A percentile compares a stretch with the other conserved stretches of the same genome.
Evolutionary conservation across 2,113 vertebrate genomes (phyloP).

Genomic region (Propithecus coquereli): DNA sequence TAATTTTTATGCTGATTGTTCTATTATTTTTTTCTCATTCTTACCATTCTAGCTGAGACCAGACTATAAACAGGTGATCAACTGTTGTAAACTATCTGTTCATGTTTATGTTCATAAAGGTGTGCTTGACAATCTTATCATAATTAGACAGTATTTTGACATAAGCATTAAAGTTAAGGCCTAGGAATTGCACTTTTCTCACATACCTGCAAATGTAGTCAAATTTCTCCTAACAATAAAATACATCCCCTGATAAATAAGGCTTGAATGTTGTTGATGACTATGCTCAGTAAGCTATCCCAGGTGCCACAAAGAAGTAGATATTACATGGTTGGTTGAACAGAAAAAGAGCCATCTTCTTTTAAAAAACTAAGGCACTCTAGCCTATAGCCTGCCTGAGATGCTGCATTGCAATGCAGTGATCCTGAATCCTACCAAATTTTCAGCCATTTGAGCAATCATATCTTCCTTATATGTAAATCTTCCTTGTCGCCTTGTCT

Average conservation of each 20-base stretch:
- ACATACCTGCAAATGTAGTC: neutral
- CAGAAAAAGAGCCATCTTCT: neutral
- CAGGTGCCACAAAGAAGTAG: neutral
- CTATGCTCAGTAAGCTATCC: neutral
- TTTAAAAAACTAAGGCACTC: neutral
- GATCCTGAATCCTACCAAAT: neutral
- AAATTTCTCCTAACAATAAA: neutral
- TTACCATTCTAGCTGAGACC: neutral
- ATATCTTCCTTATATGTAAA: neutral
- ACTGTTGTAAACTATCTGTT: neutral
- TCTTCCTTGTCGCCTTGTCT: neutral
- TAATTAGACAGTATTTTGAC: neutral
- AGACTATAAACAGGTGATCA: neutral
- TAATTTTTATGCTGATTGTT: neutral
- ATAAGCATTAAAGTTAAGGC: neutral
- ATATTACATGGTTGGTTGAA: neutral
- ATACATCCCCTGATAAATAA: neutral
- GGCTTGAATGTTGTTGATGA: neutral
- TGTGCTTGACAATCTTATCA: neutral
- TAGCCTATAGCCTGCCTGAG: neutral
- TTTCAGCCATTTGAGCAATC: neutral
- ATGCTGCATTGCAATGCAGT: neutral
- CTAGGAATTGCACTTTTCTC: neutral
- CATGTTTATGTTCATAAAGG: neutral
- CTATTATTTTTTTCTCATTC: neutral